Conservation (phyloP, 2,888 invertebrate genomes). For the Archips crataeganus region DNA sequence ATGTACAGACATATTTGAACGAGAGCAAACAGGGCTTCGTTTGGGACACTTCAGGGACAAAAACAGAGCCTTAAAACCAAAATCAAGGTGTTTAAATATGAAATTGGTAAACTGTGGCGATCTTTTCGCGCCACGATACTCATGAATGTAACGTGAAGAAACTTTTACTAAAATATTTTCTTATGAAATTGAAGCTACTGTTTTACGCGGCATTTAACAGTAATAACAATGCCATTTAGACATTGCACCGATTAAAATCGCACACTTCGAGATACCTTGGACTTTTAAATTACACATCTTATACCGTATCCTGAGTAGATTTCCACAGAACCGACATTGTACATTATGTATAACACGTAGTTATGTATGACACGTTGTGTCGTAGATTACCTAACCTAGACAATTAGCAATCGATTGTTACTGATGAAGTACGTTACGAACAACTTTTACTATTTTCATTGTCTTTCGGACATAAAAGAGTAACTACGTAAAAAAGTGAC, state of each 20-base stretch:
- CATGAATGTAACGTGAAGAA: slow-evolving; percentile 5
- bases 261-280: not conserved
- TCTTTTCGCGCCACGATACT: not conserved
- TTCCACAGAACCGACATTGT: not conserved
- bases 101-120: slow-evolving; percentile 12
- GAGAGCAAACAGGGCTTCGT: too few species aligned
- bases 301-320: not conserved
- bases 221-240: not conserved
- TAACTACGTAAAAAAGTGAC: too few species aligned
- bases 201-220: slow-evolving; percentile 5
- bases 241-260: not conserved
- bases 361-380: too few species aligned
- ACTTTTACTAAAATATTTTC: not conserved
- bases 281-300: not conserved
- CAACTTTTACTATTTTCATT: too few species aligned
- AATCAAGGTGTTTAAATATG: slow-evolving; percentile 17
- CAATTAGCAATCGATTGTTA: not conserved
- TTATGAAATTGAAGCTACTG: slow-evolving; percentile 12
- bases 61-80: not conserved
- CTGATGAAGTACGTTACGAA: not conserved
- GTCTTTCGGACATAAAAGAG: too few species aligned
- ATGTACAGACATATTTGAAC: too few species aligned
- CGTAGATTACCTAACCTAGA: too few species aligned
- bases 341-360: too few species aligned
- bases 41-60: too few species aligned